Base-by-base conservation (phyloP, 2,797 vertebrate species). In the Eulemur albifrons region DNA sequence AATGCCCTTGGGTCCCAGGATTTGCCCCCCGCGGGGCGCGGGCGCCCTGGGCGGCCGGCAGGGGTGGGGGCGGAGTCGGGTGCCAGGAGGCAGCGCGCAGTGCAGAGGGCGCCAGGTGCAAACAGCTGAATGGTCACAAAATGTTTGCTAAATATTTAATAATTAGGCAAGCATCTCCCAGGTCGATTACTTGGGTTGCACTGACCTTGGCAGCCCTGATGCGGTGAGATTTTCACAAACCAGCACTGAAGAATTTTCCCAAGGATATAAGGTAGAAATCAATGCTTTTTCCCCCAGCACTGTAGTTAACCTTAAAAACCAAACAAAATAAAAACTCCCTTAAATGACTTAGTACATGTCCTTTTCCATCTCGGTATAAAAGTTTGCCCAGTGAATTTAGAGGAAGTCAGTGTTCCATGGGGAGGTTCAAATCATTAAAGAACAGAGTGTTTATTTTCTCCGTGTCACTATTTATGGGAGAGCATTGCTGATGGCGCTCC, bases 71-170 rank as follows among this genome's bases (percentile, higher is more conserved):
- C 43, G 10, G 43, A 43, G 14, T 18, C 8, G 20, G 0, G 73
- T 2, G 57, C 18, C 48, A 9, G 50, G 69, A 40, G 30, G 43
- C 40, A 8, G 43, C 38, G 7, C 20, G 43, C 48, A 38, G 50
- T 27, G 77, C n/a, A 14, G 38, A 70, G 12, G 40, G 52, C 38
- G 45, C 70, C 50, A 45, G 67, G 87, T 85, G 75, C 76, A 45
- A 30, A 67, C 14, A 17, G 82, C n/a, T 79, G 90, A 83, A 30
- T 35, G 59, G 93, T 35, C 65, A 11, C 77, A 5, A 4, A 45
- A 50, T 82, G 57, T 90, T 85, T 45, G 92, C 88, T 83, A 48
- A 84, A 76, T 89, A 69, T 72, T 87, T 92, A 89, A 81, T 70
- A 86, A 80, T 94, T 48, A 65, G 75, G 52, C 79, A 75, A 69